A percentile compares a stretch with the other conserved stretches of the same genome.
phyloP scores from a whole-genome alignment of 2,797 vertebrate genomes.

The Phaenicophaeus curvirostris region DNA sequence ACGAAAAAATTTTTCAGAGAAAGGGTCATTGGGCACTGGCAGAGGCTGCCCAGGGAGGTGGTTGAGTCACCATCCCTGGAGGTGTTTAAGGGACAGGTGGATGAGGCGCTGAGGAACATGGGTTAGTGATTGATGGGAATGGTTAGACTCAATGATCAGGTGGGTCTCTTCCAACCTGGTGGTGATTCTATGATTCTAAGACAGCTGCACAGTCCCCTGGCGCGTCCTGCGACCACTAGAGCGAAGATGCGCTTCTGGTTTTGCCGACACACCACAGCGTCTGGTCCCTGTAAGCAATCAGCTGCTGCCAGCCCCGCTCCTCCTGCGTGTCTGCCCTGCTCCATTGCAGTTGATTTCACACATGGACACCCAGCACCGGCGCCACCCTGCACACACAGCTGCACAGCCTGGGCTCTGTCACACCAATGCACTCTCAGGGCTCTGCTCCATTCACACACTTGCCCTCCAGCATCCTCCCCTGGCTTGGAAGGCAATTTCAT shows the following conservation, averaged over 20 bases:
- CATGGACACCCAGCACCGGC: neutral
- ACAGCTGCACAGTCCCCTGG: neutral
- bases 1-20: too few species aligned
- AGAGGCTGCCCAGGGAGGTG: too few species aligned
- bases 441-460: neutral
- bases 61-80: too few species aligned
- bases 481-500: neutral
- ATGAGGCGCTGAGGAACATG: too few species aligned
- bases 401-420: neutral
- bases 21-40: too few species aligned
- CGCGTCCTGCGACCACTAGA: too few species aligned
- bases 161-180: too few species aligned
- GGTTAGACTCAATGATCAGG: too few species aligned
- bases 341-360: neutral
- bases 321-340: neutral
- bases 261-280: accelerated
- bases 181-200: too few species aligned
- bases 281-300: neutral
- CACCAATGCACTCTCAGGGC: neutral
- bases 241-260: neutral
- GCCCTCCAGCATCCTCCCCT: neutral
- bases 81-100: too few species aligned
- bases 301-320: neutral
- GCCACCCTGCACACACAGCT: neutral
- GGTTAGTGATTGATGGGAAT: too few species aligned